Base-by-base conservation (phyloP, 2,113 vertebrate species). In the Gallinago media region DNA sequence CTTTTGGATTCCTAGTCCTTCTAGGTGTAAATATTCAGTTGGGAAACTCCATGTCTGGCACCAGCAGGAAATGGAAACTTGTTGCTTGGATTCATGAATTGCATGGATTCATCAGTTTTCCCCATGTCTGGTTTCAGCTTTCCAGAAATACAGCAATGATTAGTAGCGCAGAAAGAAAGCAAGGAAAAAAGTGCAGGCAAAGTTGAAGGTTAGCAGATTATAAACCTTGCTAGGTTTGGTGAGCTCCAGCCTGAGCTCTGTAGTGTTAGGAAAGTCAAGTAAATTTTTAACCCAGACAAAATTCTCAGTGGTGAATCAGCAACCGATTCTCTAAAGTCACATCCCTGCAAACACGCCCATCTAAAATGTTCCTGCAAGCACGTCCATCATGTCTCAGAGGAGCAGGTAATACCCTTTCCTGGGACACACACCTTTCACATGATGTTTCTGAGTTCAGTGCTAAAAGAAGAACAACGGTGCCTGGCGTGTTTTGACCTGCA, bases 251-350 rank as follows among this genome's bases (percentile, higher is more conserved):
- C 68, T 93, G 50, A 75, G 38, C 50, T 3, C 1, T 20, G 18
- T 26, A 27, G n/a, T 40, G 52, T 66, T 73, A 76, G 65, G 83
- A 93, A 92, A 90, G 40, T n/a, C 36, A 84, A 89, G 88, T 89
- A 65, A 96, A 78, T 92, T 72, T 92, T 93, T 96, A 96, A 96
- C 83, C 47, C 66, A 21, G 50, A 56, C 6, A n/a, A 68, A 93
- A 78, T 52, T 49, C 61, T 36, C n/a, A 46, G 49, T n/a, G 34
- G 72, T 96, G 88, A 96, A 94, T 95, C 80, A 96, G 66, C 88
- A 94, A 86, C 76, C 2, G 23, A 50, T 56, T 88, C 83, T 85
- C 52, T 62, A 49, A 54, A 72, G 73, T 85, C 31, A 66, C 9
- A 1, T 80, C 59, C 40, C 83, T 71, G 38, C 50, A 76, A 85